phyloP scores from a whole-genome alignment of 2,797 vertebrate species.

The Nyctibius grandis region DNA sequence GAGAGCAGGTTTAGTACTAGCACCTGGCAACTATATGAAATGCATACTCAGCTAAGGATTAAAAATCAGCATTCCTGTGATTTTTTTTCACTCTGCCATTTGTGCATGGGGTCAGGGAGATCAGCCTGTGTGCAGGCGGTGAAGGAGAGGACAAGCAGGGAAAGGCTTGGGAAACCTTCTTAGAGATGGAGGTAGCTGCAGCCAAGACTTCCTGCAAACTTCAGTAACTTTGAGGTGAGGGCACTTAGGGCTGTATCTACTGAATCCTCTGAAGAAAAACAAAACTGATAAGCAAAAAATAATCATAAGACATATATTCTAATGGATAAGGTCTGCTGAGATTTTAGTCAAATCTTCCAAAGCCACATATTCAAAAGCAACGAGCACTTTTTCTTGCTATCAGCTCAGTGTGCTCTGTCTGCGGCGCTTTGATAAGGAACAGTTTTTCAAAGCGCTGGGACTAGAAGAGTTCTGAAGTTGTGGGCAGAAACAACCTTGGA shows the following conservation, averaged over 20 bases:
- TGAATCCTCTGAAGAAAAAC: background rate
- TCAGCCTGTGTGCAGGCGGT: background rate
- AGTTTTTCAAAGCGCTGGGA: background rate
- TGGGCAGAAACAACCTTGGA: background rate
- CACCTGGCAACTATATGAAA: constrained; percentile 17
- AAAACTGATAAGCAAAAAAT: background rate
- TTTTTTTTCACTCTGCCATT: background rate
- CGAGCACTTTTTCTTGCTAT: background rate
- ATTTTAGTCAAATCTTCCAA: background rate
- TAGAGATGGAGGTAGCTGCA: background rate
- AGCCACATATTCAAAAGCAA: background rate
- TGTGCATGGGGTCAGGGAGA: background rate
- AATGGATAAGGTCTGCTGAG: background rate
- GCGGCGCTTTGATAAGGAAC: background rate
- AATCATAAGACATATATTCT: background rate
- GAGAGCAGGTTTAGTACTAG: background rate
- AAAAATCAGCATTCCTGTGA: background rate
- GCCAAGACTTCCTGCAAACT: background rate
- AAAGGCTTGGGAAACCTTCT: background rate
- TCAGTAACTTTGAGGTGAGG: background rate
- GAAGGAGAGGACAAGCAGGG: background rate
- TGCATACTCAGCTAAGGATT: constrained; percentile 4
- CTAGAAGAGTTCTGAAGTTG: background rate
- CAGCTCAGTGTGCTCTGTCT: background rate
- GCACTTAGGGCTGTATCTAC: background rate